Percentiles rank a stretch among this genome's conserved stretches.
Evolutionary conservation across 2,888 invertebrate genomes (phyloP).

Genomic region (Copidosoma aretas): DNA sequence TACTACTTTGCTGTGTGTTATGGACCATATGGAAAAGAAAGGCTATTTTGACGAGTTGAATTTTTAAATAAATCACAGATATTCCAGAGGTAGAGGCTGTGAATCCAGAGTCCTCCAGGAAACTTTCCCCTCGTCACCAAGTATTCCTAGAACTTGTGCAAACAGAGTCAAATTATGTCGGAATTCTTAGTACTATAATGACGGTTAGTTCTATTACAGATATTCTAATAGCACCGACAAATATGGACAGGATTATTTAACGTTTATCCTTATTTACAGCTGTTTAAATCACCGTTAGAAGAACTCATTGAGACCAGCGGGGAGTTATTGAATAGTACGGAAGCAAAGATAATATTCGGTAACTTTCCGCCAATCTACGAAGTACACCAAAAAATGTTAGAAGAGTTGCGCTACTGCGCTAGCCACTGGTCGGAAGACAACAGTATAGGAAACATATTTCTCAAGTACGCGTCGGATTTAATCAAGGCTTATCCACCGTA

Average conservation of each 20-base stretch:
- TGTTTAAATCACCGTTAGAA: slow-evolving; percentile 93
- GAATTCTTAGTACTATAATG: slow-evolving; percentile 90
- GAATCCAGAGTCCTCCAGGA: slow-evolving; percentile 70
- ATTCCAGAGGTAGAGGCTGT: slow-evolving; percentile 66
- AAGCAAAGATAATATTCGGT: slow-evolving; percentile 93
- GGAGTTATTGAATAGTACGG: slow-evolving; percentile 85
- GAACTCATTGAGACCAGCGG: slow-evolving; percentile 73
- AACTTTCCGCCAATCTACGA: slow-evolving; percentile 94
- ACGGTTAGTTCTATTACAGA: slow-evolving; percentile 69
- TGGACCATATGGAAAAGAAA: slow-evolving; percentile 54
- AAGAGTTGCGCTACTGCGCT: slow-evolving; percentile 66
- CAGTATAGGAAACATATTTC: slow-evolving; percentile 85
- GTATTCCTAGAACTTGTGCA: slow-evolving; percentile 91
- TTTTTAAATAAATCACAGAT: slow-evolving; percentile 54
- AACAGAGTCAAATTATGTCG: slow-evolving; percentile 97
- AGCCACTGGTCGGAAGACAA: slow-evolving; percentile 88
- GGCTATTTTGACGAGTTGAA: slow-evolving; percentile 43
- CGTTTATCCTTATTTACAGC: slow-evolving; percentile 65
- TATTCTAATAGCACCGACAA: background rate
- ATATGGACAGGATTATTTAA: background rate
- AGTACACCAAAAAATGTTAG: slow-evolving; percentile 81
- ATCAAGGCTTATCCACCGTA: slow-evolving; percentile 96
- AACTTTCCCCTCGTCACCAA: slow-evolving; percentile 79
- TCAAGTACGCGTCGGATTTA: slow-evolving; percentile 86
- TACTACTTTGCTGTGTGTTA: background rate